Conservation (phyloP, 92 coral and sea anemone species). For the Paragorgia papillata region DNA sequence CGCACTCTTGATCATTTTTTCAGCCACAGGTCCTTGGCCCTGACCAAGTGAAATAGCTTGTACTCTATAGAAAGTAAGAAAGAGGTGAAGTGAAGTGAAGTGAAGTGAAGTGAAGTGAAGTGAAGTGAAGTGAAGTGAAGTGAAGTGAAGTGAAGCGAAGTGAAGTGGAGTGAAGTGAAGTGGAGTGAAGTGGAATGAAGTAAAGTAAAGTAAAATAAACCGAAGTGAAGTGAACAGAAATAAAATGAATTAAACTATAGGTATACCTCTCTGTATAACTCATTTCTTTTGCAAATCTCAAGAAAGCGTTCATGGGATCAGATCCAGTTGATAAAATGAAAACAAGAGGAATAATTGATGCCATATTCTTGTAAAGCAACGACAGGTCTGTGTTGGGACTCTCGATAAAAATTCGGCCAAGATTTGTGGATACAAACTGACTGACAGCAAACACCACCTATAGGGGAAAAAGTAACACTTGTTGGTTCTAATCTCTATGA, state of each 20-base stretch:
- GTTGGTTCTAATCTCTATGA: too few relatives aligned
- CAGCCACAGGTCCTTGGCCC: constrained; percentile 99
- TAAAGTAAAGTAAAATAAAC: too few relatives aligned
- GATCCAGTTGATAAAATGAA: constrained; percentile 96
- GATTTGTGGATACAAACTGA: constrained; percentile 90
- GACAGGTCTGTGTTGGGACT: constrained; percentile 92
- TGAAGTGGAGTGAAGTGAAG: too few relatives aligned
- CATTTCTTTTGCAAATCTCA: constrained; percentile 92
- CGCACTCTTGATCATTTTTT: constrained; percentile 90
- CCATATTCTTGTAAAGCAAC: constrained; percentile 80
- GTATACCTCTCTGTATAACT: constrained; percentile 92
- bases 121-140: too few relatives aligned
- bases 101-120: too few relatives aligned
- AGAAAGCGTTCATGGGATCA: constrained; percentile 99
- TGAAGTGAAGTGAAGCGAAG: too few relatives aligned
- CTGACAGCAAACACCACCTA: constrained; percentile 96
- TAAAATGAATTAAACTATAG: too few relatives aligned
- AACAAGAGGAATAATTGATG: constrained; percentile 82
- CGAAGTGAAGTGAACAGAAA: too few relatives aligned
- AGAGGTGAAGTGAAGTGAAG: background rate
- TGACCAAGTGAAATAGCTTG: constrained; percentile 99
- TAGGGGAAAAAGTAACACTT: background rate
- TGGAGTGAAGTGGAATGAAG: too few relatives aligned
- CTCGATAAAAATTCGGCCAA: constrained; percentile 94
- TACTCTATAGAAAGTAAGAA: constrained; percentile 60